phyloP scores from a whole-genome alignment of 2,797 vertebrate genomes.

The Dendrocincla fuliginosa region DNA sequence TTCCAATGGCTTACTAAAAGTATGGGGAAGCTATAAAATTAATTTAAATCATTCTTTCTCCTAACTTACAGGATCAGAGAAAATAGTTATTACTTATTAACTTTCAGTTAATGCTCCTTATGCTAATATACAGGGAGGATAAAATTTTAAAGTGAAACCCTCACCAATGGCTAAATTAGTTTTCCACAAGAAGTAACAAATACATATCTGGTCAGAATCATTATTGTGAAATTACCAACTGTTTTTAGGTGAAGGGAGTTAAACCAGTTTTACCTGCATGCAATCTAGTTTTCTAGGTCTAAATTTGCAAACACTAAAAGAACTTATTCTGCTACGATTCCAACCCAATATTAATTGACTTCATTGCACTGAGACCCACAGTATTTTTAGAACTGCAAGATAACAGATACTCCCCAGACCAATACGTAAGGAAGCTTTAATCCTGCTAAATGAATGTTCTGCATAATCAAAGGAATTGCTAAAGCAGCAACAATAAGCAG shows the following conservation, averaged over 20 bases:
- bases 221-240: conserved; percentile 11
- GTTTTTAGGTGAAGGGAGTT: neutral
- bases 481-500: neutral
- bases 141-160: conserved; percentile 9
- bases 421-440: neutral
- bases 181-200: neutral
- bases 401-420: neutral
- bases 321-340: neutral
- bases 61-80: conserved; percentile 14
- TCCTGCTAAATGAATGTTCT: neutral
- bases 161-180: neutral
- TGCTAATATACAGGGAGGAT: neutral
- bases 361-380: neutral
- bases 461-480: neutral
- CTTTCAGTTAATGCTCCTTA: neutral
- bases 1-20: conserved; percentile 1
- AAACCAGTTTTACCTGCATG: neutral
- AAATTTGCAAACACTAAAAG: neutral
- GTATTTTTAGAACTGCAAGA: neutral
- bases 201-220: neutral
- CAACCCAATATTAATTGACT: neutral
- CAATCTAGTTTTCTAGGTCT: neutral
- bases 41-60: neutral
- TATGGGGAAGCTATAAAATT: neutral
- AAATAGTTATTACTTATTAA: conserved; percentile 44